Conservation (phyloP, 2,888 invertebrate species). For the Himalopsyche anomala region DNA sequence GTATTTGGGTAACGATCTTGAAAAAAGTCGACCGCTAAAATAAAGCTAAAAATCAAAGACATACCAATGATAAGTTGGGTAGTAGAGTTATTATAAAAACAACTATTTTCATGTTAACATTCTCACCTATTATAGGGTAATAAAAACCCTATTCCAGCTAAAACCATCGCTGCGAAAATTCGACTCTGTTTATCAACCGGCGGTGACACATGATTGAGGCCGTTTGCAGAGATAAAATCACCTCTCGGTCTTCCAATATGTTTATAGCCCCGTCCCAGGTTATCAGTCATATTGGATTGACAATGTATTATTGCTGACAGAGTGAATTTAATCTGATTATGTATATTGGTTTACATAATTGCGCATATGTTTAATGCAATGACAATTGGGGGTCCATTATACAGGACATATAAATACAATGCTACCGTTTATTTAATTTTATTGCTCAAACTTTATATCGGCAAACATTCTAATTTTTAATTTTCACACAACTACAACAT, state of each 20-base stretch:
- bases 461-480: constrained; percentile 27
- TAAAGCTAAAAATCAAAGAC: constrained; percentile 81
- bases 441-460: neutral
- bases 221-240: constrained; percentile 73
- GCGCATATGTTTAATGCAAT: neutral
- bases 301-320: constrained; percentile 30
- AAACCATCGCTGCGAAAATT: constrained; percentile 85
- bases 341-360: constrained; percentile 1
- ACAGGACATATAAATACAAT: neutral
- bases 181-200: constrained; percentile 84
- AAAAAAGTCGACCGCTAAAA: constrained; percentile 96
- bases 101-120: constrained; percentile 33
- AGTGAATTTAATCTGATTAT: neutral
- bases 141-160: constrained; percentile 93
- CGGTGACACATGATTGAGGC: constrained; percentile 79
- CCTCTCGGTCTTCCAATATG: constrained; percentile 76
- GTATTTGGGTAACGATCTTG: constrained; percentile 89
- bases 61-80: constrained; percentile 56
- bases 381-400: neutral
- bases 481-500: constrained; percentile 35
- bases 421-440: neutral
- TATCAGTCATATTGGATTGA: constrained; percentile 78
- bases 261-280: constrained; percentile 81
- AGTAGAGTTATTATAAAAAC: neutral
- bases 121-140: constrained; percentile 93